phyloP scores from a whole-genome alignment of 2,888 invertebrate species.

The Crocallis elinguaria region DNA sequence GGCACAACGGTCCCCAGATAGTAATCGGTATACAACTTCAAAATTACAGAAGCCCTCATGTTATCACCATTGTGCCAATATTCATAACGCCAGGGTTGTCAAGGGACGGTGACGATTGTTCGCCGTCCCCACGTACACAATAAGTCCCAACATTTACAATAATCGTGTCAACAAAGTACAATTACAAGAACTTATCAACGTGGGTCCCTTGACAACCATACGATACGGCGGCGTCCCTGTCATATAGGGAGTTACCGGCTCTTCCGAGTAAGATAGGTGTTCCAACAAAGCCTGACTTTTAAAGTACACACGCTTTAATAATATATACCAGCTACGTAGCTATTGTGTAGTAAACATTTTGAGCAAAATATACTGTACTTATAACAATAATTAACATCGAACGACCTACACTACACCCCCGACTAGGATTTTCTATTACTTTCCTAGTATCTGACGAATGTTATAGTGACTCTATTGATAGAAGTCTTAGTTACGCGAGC shows the following conservation, averaged over 20 bases:
- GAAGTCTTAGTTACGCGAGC: no score
- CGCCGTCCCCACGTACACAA: constrained; percentile 12
- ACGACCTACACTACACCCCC: no score
- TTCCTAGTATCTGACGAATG: no score
- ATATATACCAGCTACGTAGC: no score
- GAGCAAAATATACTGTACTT: no score
- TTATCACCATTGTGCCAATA: constrained; percentile 32
- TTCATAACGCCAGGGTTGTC: constrained; percentile 32
- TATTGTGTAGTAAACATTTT: no score
- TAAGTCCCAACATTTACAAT: constrained; percentile 18
- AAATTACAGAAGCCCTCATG: constrained; percentile 21
- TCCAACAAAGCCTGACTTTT: neutral
- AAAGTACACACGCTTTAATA: no score
- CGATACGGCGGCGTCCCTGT: constrained; percentile 1
- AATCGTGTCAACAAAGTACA: constrained; percentile 25
- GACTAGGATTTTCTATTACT: no score
- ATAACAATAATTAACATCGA: no score
- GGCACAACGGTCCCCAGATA: constrained; percentile 20
- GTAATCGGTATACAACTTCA: constrained; percentile 22
- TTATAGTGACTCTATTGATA: no score
- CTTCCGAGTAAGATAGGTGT: neutral
- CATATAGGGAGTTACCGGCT: neutral
- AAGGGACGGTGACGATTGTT: constrained; percentile 12
- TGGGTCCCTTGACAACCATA: constrained; percentile 30
- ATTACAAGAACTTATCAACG: constrained; percentile 34